phyloP scores from a whole-genome alignment of 2,888 invertebrate genomes.

The Leptothorax acervorum region DNA sequence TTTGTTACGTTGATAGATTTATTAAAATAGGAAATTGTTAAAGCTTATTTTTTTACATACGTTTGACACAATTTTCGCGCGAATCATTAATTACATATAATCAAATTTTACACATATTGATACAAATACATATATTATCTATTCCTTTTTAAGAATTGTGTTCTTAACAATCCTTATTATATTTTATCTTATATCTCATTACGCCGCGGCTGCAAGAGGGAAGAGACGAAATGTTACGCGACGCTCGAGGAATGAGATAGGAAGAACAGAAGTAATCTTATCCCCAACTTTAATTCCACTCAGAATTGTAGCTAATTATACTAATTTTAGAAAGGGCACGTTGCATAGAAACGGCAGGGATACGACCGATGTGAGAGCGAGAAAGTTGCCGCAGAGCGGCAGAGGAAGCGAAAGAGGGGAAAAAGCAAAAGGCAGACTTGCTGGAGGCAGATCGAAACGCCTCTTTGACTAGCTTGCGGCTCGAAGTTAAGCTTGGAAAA shows the following conservation, averaged over 20 bases:
- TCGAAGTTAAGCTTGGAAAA: slow-evolving; percentile 57
- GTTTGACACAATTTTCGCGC: neutral
- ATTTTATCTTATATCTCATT: slow-evolving; percentile 31
- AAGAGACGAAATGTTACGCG: neutral
- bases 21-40: neutral
- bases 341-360: slow-evolving; percentile 17
- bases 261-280: slow-evolving; percentile 73
- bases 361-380: slow-evolving; percentile 26
- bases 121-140: neutral
- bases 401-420: neutral
- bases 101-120: neutral
- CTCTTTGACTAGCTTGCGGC: slow-evolving; percentile 57
- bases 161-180: neutral
- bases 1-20: neutral
- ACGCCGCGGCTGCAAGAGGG: neutral
- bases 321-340: slow-evolving; percentile 68
- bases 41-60: neutral
- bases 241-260: slow-evolving; percentile 49
- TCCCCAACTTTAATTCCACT: slow-evolving; percentile 71
- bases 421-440: slow-evolving; percentile 24
- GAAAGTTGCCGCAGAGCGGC: neutral
- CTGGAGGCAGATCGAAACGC: slow-evolving; percentile 50
- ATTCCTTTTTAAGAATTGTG: neutral
- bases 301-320: slow-evolving; percentile 75
- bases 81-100: neutral